phyloP scores from a whole-genome alignment of 2,888 invertebrate genomes.

The Luperina nickerlii region DNA sequence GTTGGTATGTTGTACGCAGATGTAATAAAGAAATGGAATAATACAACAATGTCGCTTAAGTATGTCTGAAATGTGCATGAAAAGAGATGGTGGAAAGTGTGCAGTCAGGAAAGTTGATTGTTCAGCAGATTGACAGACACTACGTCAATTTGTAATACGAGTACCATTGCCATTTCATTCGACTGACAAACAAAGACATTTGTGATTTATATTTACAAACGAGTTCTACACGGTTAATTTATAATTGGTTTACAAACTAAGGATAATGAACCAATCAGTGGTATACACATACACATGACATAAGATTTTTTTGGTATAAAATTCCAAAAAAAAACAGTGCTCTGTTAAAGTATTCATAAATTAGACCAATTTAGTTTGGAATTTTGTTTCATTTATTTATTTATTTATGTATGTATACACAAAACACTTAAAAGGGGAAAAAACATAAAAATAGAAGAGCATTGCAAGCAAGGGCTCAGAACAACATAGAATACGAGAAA shows the following conservation, averaged over 20 bases:
- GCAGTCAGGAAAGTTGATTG: neutral
- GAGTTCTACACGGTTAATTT: neutral
- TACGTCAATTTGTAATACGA: neutral
- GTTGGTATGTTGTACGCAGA: constrained; percentile 1
- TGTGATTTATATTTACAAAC: neutral
- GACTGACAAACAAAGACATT: neutral
- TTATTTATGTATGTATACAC: neutral
- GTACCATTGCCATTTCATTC: neutral
- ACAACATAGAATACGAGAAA: neutral
- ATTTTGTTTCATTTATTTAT: neutral
- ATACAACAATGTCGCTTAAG: neutral
- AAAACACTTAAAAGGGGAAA: neutral
- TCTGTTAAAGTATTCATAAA: neutral
- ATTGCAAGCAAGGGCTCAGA: neutral
- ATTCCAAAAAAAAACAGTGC: neutral
- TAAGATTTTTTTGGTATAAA: neutral
- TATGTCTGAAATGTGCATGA: constrained; percentile 3
- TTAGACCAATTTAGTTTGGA: neutral
- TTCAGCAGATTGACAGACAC: neutral
- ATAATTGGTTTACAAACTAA: neutral
- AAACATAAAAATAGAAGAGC: no score
- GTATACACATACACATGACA: neutral
- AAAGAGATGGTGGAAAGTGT: neutral
- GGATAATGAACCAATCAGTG: neutral
- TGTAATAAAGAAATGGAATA: neutral